Conservation (phyloP, 1,140 invertebrate species). For the Hyles euphorbiae region DNA sequence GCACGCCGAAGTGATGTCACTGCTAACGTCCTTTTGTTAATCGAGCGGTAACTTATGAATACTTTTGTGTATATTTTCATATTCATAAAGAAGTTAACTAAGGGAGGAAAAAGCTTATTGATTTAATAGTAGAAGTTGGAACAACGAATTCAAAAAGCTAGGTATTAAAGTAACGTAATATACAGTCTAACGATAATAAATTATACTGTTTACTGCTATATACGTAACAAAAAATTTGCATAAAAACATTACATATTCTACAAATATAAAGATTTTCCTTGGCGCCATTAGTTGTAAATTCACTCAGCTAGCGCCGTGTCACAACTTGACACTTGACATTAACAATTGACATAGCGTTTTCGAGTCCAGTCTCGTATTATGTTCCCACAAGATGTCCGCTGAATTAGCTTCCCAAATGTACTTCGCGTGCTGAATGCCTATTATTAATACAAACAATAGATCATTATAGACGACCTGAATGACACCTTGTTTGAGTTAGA, state of each 20-base stretch:
- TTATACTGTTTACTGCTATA: background rate
- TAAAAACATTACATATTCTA: background rate
- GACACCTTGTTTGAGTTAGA: slow-evolving; percentile 6
- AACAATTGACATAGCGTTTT: background rate
- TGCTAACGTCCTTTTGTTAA: background rate
- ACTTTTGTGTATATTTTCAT: background rate
- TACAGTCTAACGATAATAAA: background rate
- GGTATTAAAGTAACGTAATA: no score
- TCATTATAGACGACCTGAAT: no score
- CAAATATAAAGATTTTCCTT: background rate
- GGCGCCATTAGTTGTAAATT: background rate
- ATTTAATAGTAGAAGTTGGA: background rate
- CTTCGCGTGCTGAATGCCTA: no score
- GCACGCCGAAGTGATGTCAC: slow-evolving; percentile 2
- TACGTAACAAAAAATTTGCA: background rate
- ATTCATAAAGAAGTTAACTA: background rate
- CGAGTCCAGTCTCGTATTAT: slow-evolving; percentile 28
- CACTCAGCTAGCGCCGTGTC: background rate
- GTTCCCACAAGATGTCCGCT: slow-evolving; percentile 28
- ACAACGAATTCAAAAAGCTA: background rate
- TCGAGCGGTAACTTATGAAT: background rate
- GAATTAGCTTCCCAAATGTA: slow-evolving; percentile 14
- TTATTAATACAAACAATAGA: no score
- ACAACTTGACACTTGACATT: slow-evolving; percentile 12
- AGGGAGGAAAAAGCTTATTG: background rate